A percentile compares a stretch with the other conserved stretches of the same genome.
phyloP scores from a whole-genome alignment of 2,113 vertebrate genomes.

The Antigone vipio region DNA sequence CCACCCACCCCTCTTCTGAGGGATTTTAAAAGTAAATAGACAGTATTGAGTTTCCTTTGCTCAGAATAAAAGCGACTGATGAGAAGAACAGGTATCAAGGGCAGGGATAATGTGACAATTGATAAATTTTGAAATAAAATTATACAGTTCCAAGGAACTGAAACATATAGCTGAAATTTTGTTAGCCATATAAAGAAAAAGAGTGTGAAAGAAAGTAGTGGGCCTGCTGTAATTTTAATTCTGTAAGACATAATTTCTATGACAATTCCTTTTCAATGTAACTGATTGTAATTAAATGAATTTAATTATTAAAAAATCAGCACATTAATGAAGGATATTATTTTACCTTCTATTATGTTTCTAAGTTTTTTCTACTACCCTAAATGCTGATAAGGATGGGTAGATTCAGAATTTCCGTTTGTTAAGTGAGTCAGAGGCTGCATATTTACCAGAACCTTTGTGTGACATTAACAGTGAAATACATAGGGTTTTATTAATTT shows the following conservation, averaged over 20 bases:
- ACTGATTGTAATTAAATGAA: background rate
- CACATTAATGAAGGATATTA: background rate
- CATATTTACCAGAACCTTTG: background rate
- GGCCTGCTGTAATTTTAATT: background rate
- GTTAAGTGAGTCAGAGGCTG: background rate
- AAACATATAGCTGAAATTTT: background rate
- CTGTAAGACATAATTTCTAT: background rate
- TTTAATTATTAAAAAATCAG: background rate
- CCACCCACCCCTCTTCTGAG: background rate
- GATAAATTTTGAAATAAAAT: background rate
- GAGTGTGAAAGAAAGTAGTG: background rate
- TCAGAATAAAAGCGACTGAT: background rate
- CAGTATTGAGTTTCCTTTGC: background rate
- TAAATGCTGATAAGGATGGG: background rate
- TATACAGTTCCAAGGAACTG: background rate
- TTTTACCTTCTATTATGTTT: background rate
- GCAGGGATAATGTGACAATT: background rate
- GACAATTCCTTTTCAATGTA: background rate
- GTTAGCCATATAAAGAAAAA: background rate
- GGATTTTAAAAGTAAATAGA: background rate
- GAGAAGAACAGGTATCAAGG: background rate
- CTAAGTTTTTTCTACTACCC: background rate
- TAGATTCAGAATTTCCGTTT: background rate
- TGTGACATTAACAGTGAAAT: background rate
- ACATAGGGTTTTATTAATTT: background rate